Conservation (phyloP, 1,140 invertebrate genomes). For the Tetragnatha versicolor region DNA sequence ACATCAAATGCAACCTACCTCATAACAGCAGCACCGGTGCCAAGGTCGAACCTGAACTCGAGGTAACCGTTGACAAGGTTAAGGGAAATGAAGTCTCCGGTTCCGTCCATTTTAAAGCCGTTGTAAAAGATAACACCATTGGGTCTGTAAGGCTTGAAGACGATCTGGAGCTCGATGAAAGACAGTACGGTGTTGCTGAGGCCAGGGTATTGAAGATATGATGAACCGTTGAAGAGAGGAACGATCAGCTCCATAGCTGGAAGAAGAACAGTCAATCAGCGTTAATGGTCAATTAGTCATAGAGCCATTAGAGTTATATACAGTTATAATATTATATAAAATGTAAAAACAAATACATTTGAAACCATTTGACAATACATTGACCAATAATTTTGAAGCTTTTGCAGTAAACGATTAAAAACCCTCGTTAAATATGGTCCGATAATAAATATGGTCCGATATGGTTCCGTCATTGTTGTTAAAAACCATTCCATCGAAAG, state of each 20-base stretch:
- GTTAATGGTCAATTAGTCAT: too few species aligned
- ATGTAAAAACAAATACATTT: too few species aligned
- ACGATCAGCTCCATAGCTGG: constrained; percentile 66
- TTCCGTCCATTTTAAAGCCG: constrained; percentile 84
- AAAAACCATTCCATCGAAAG: too few species aligned
- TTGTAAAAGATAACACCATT: constrained; percentile 92
- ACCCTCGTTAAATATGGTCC: too few species aligned
- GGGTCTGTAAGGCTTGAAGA: constrained; percentile 79
- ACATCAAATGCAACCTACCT: constrained; percentile 69
- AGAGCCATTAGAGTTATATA: too few species aligned
- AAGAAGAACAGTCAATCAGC: too few species aligned
- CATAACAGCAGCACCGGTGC: constrained; percentile 86
- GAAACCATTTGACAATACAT: too few species aligned
- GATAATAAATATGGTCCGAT: too few species aligned
- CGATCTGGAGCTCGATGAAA: constrained; percentile 88
- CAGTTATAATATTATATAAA: too few species aligned
- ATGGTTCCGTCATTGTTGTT: too few species aligned
- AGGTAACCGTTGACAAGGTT: constrained; percentile 83
- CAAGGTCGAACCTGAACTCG: constrained; percentile 91
- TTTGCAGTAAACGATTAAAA: too few species aligned
- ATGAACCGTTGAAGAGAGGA: constrained; percentile 91
- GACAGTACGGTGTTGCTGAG: constrained; percentile 82
- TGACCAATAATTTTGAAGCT: too few species aligned
- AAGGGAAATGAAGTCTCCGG: constrained; percentile 91
- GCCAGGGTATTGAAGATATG: constrained; percentile 83